phyloP scores from a whole-genome alignment of 2,113 vertebrate species.

The Caranx melampygus region DNA sequence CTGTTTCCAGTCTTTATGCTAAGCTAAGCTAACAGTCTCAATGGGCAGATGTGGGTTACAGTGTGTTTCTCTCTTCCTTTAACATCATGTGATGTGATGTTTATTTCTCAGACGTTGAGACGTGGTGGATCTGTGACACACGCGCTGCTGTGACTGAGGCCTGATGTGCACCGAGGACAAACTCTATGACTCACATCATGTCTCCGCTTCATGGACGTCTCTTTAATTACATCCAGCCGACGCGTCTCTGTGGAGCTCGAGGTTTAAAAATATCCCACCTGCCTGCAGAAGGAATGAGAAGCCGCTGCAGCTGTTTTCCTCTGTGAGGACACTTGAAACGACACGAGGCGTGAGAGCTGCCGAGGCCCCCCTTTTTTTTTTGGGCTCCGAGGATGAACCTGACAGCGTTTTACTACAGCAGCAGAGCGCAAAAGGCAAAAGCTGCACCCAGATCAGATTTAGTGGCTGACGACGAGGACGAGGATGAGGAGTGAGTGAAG shows the following conservation, averaged over 20 bases:
- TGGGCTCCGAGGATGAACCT: background rate
- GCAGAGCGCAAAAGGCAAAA: constrained; percentile 6
- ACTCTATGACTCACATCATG: constrained; percentile 33
- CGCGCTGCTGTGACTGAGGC: background rate
- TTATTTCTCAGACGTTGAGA: background rate
- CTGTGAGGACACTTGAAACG: constrained; percentile 9
- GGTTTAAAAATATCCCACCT: constrained; percentile 57
- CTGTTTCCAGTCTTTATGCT: background rate
- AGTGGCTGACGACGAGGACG: background rate
- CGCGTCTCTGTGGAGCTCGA: constrained; percentile 11
- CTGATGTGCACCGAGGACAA: constrained; percentile 17
- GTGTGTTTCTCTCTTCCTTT: too few relatives aligned
- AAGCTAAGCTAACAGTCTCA: background rate
- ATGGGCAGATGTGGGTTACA: too few relatives aligned
- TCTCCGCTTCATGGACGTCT: constrained; percentile 18
- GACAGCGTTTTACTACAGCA: background rate
- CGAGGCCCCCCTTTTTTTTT: background rate
- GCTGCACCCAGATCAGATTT: background rate
- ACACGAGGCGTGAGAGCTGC: background rate
- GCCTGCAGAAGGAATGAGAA: background rate
- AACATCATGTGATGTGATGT: too few relatives aligned
- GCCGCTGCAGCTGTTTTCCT: background rate
- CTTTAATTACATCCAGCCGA: constrained; percentile 55
- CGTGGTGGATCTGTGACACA: background rate
- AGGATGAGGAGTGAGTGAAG: background rate